Evolutionary conservation across 2,797 vertebrate species (phyloP).

Genomic region (Argyrosomus regius): DNA sequence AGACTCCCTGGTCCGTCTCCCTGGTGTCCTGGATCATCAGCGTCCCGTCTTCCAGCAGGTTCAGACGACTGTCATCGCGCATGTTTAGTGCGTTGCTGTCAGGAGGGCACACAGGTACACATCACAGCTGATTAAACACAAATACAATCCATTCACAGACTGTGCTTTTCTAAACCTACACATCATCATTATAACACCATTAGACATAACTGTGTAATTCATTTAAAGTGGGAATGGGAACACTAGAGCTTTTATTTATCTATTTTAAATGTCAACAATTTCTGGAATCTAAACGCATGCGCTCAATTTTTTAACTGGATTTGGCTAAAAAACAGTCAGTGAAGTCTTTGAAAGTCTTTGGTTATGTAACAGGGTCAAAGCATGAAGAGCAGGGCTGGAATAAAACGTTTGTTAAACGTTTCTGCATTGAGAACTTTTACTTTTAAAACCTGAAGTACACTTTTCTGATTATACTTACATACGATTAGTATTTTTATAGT

Average conservation of each 20-base stretch:
- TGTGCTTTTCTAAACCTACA: background rate
- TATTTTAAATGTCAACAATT: constrained; percentile 2
- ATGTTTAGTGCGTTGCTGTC: constrained; percentile 96
- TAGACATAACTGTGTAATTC: background rate
- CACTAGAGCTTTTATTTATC: constrained; percentile 3
- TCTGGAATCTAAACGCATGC: background rate
- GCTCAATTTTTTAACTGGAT: background rate
- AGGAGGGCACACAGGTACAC: constrained; percentile 22
- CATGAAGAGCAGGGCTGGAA: background rate
- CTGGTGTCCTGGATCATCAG: constrained; percentile 98
- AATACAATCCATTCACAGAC: background rate
- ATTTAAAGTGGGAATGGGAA: background rate
- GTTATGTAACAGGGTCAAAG: background rate
- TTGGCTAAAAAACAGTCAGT: background rate
- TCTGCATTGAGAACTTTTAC: background rate
- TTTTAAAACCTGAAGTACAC: background rate
- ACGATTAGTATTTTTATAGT: background rate
- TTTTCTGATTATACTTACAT: background rate
- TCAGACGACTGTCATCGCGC: constrained; percentile 94
- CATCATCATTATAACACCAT: background rate
- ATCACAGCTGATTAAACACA: background rate
- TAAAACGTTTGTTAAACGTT: no score
- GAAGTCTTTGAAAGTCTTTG: background rate
- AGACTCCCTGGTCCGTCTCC: constrained; percentile 96
- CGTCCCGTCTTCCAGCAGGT: constrained; percentile 96